Percentiles rank a stretch among this genome's conserved stretches.
phyloP scores from a whole-genome alignment of 2,797 vertebrate species.

The Manis crassicaudata region DNA sequence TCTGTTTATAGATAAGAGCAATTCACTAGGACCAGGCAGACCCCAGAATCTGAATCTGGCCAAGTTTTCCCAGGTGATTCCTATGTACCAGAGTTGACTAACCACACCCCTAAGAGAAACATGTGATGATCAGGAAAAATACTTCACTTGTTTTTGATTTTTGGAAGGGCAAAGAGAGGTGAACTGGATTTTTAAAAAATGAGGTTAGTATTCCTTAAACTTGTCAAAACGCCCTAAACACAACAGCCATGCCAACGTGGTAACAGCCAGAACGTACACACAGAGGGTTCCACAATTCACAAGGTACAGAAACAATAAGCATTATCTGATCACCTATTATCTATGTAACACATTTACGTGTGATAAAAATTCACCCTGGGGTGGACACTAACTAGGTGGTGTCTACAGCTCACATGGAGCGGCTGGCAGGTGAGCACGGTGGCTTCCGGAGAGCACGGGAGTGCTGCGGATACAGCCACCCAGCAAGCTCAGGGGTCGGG shows the following conservation, averaged over 20 bases:
- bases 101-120: background rate
- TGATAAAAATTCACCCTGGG: background rate
- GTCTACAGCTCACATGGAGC: background rate
- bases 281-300: no score
- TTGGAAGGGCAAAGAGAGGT: background rate
- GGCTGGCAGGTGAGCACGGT: background rate
- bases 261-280: background rate
- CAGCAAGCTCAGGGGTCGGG: no score
- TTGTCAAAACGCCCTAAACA: background rate
- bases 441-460: background rate
- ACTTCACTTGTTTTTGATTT: background rate
- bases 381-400: background rate
- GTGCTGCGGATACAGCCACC: background rate
- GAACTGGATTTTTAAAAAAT: background rate
- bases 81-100: background rate
- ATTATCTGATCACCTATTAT: background rate
- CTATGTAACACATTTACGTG: background rate
- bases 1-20: background rate
- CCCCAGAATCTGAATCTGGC: background rate
- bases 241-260: background rate
- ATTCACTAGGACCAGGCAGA: background rate
- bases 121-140: background rate
- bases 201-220: background rate
- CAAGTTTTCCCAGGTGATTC: background rate
- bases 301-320: background rate